Evolutionary conservation across 2,113 vertebrate genomes (phyloP).

Genomic region (Stomatorhinus ivindoensis): DNA sequence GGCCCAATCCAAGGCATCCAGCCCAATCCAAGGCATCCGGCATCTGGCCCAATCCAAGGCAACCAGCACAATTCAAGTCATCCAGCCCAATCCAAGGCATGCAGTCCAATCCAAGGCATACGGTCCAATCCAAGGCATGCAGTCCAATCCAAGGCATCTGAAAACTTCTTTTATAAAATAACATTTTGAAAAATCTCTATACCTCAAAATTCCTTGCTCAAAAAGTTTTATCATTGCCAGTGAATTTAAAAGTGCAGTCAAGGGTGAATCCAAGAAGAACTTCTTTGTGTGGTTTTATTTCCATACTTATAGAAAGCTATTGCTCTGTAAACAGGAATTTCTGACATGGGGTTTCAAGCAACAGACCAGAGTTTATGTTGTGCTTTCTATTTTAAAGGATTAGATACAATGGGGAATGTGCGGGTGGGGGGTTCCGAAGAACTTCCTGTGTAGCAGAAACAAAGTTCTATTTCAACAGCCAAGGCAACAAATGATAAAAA

Average conservation of each 20-base stretch:
- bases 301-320: background rate
- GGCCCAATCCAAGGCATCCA: too few species aligned
- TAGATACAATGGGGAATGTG: background rate
- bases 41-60: too few species aligned
- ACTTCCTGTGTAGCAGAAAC: background rate
- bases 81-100: too few species aligned
- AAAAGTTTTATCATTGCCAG: background rate
- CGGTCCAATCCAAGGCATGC: too few species aligned
- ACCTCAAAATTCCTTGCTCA: background rate
- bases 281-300: too few species aligned
- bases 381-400: background rate
- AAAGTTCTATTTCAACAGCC: background rate
- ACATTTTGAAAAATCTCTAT: background rate
- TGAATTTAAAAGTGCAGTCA: background rate
- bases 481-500: background rate
- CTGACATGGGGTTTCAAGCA: background rate
- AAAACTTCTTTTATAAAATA: too few species aligned
- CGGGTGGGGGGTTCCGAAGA: background rate
- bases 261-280: too few species aligned
- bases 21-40: too few species aligned
- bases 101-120: too few species aligned
- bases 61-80: too few species aligned
- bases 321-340: background rate
- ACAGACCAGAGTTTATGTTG: background rate
- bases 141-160: too few species aligned